Conservation (phyloP, 2,113 vertebrate species). For the Felis catus region F.catus_Fca126_mat1.0 CM031423.1:2771001-2771500, state of each 20-base stretch:
- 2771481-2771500: background rate
- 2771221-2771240: background rate
- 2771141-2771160: background rate
- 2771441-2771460: background rate
- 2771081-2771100: background rate
- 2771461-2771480: accelerated
- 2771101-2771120: background rate
- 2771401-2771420: background rate
- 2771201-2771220: background rate
- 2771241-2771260: background rate
- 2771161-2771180: background rate
- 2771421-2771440: background rate
- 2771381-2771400: background rate
- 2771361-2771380: accelerated
- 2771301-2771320: accelerated
- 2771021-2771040: too few relatives aligned
- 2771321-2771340: background rate
- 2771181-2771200: background rate
- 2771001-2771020: background rate
- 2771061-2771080: background rate
- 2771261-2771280: too few relatives aligned
- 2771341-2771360: background rate
- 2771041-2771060: background rate
- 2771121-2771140: accelerated
- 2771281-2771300: accelerated